A percentile compares a stretch with the other conserved stretches of the same genome.
These are phyloP conservation scores for Lepus timidus DNA, from an alignment of 2,113 vertebrate species.

Conservation along the genomic window DNA sequence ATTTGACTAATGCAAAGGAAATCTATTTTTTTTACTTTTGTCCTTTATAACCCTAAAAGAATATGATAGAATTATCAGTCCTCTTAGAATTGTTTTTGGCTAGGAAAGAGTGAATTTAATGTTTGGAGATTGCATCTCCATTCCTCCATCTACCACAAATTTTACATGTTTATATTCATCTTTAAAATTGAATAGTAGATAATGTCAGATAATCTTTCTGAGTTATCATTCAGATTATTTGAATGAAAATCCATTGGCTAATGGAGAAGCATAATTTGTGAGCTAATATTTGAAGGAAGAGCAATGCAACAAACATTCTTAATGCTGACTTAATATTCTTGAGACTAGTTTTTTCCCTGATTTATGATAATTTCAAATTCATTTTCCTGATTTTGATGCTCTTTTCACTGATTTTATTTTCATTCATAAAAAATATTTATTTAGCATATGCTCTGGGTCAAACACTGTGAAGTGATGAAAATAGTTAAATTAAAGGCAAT, in stretches of 20 bases:
- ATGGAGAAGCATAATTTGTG: not conserved
- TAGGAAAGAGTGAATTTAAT: not conserved
- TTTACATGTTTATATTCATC: not conserved
- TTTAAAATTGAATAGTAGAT: not conserved
- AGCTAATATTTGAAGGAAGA: conserved; percentile 14
- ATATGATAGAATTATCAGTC: not conserved
- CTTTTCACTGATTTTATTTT: conserved; percentile 5
- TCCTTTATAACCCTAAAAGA: not conserved
- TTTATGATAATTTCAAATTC: conserved; percentile 22
- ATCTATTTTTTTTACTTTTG: not conserved
- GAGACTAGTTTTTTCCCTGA: not conserved
- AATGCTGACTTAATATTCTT: not conserved
- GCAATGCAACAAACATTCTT: not conserved
- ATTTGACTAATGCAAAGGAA: not conserved
- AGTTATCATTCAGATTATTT: not conserved
- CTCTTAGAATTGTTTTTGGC: not conserved
- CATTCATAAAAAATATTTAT: not conserved
- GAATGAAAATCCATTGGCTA: not conserved
- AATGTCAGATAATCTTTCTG: not conserved
- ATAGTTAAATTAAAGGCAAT: not conserved
- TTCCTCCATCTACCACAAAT: not conserved
- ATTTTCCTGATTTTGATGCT: not conserved
- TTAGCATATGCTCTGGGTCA: not conserved
- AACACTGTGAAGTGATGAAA: not conserved
- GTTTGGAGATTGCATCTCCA: not conserved